phyloP scores from a whole-genome alignment of 2,797 vertebrate species.

The Semaprochilodus insignis region DNA sequence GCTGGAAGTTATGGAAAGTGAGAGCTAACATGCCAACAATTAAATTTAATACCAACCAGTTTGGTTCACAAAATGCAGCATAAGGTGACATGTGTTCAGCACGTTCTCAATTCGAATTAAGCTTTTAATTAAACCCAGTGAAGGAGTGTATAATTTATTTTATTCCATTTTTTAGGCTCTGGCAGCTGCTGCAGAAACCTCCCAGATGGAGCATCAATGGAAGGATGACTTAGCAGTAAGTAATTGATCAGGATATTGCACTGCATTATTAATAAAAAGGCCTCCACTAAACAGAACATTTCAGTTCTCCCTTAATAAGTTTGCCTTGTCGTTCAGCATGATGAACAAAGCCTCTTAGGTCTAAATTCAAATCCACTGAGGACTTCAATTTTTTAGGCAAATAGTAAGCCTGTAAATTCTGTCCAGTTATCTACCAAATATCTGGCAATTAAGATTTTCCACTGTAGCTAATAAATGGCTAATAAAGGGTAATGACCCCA shows the following conservation, averaged over 20 bases:
- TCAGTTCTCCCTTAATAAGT: background rate
- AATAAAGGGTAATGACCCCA: background rate
- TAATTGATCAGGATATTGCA: constrained; percentile 17
- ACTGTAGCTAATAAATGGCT: background rate
- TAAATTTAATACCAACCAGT: background rate
- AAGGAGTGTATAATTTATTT: constrained; percentile 32
- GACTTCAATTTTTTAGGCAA: too few relatives aligned
- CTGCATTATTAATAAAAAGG: constrained; percentile 28
- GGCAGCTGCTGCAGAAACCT: constrained; percentile 90
- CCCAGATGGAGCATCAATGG: constrained; percentile 92
- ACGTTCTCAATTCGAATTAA: background rate
- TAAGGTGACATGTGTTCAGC: constrained; percentile 8
- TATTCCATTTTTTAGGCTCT: constrained; percentile 83
- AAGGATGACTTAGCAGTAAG: constrained; percentile 92
- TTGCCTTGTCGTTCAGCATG: background rate
- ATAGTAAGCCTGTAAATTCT: too few relatives aligned
- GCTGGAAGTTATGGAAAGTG: background rate
- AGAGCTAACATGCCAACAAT: background rate
- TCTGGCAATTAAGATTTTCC: background rate
- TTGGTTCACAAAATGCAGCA: constrained; percentile 21
- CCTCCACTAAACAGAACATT: constrained; percentile 5
- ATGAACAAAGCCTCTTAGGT: background rate
- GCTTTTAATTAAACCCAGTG: constrained; percentile 44
- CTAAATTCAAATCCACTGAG: background rate
- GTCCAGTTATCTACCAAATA: background rate